A percentile compares a stretch with the other conserved stretches of the same genome.
Conservation (phyloP, 92 coral and sea anemone species). For the Paramuricea clavata region DNA sequence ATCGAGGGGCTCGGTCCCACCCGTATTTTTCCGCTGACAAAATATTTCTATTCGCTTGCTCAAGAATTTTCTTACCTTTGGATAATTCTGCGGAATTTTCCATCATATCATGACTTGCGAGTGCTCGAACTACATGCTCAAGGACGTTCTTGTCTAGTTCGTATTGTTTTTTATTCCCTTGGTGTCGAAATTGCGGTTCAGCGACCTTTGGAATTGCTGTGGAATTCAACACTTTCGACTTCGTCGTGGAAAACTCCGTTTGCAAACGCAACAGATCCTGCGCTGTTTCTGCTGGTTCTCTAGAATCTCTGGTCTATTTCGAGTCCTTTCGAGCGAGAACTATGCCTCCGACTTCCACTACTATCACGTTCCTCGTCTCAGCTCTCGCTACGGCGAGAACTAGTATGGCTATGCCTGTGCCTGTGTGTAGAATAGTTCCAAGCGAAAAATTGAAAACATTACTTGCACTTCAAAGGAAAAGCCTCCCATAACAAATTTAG, state of each 20-base stretch:
- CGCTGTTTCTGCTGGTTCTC: slow-evolving; percentile 28
- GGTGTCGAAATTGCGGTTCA: slow-evolving; percentile 35
- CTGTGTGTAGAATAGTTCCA: too few species aligned
- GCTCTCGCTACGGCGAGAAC: neutral
- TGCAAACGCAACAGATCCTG: slow-evolving; percentile 18
- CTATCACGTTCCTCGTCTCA: neutral
- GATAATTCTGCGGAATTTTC: slow-evolving; percentile 32
- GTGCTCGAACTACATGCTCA: too few species aligned
- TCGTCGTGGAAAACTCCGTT: slow-evolving; percentile 23
- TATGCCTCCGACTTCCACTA: slow-evolving; percentile 8
- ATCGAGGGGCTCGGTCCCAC: too few species aligned
- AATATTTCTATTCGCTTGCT: slow-evolving; percentile 67
- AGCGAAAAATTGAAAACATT: too few species aligned
- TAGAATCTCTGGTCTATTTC: slow-evolving; percentile 33
- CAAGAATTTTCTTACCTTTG: slow-evolving; percentile 66
- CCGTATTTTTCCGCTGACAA: slow-evolving; percentile 66
- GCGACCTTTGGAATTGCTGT: slow-evolving; percentile 36
- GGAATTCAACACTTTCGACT: slow-evolving; percentile 22
- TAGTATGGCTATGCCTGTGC: neutral
- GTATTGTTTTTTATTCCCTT: slow-evolving; percentile 39
- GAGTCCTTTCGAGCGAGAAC: slow-evolving; percentile 29
- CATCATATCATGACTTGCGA: slow-evolving; percentile 3
- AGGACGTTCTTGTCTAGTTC: slow-evolving; percentile 8
- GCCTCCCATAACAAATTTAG: too few species aligned
- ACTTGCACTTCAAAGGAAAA: too few species aligned